Conservation (phyloP, 2,888 invertebrate genomes). For the Drosophila parthenogenetica region DNA sequence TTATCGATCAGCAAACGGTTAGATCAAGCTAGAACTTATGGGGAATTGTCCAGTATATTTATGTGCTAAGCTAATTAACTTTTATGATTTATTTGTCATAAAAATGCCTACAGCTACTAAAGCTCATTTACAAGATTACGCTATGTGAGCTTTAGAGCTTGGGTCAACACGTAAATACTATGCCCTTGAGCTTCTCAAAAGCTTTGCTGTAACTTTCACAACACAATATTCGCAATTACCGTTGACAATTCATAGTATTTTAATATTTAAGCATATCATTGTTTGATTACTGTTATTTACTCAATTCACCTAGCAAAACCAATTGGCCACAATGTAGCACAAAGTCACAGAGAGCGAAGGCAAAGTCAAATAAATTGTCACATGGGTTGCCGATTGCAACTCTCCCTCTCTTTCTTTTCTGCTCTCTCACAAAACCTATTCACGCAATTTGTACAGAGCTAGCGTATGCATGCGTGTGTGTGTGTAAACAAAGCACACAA, state of each 20-base stretch:
- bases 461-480: constrained; percentile 6
- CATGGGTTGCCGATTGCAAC: constrained; percentile 56
- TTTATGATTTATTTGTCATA: constrained; percentile 26
- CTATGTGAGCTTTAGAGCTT: constrained; percentile 5
- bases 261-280: constrained; percentile 41
- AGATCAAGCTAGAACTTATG: constrained; percentile 16
- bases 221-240: constrained; percentile 15
- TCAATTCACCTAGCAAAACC: constrained; percentile 42
- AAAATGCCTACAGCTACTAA: not conserved
- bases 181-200: constrained; percentile 5
- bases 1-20: constrained; percentile 47
- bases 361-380: constrained; percentile 74
- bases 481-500: constrained; percentile 66
- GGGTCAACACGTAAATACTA: constrained; percentile 1
- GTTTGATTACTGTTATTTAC: constrained; percentile 61
- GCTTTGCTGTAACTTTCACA: constrained; percentile 15
- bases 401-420: constrained; percentile 31
- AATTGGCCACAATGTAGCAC: constrained; percentile 54
- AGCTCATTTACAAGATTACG: not conserved
- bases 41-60: constrained; percentile 41
- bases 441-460: constrained; percentile 4
- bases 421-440: constrained; percentile 2
- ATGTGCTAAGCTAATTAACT: constrained; percentile 52
- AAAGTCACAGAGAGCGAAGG: constrained; percentile 28
- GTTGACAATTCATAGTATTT: constrained; percentile 26